Base-by-base conservation (phyloP, 1,140 invertebrate species). In the Plodia interpunctella region DNA sequence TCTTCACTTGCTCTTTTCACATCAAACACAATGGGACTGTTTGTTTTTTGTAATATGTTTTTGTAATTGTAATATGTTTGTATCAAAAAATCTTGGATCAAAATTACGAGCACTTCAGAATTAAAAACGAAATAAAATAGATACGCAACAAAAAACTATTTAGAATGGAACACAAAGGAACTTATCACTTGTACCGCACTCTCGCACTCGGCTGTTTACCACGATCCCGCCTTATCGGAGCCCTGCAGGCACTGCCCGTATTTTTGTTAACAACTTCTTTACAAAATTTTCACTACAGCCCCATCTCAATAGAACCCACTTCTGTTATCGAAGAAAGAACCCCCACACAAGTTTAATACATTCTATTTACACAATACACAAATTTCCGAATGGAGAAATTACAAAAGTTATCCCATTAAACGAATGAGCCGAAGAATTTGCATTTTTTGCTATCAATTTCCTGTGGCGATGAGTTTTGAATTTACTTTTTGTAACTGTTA, bases 261-360 rank as follows among this genome's bases (percentile, higher is more conserved):
- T 86, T 88, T 88, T 88, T 85, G 78, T 79, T 82, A 88, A 86
- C 83, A 83, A 86, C 85, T 86, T 86, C 83, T 88, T 86, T 83
- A 76, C 74, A 84, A 68, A 84, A 84, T 85, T 84, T 87, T 75
- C 78, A 84, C 66, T 68, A 63, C 63, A 68, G 62, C 61, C 77
- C 70, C 38, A n/a, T n/a, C 15, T 44, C 38, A 44, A 44, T 44
- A 66, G 68, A 82, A 79, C 82, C 83, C 76, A 72, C 76, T 68
- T 65, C 68, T 73, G 76, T 76, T 82, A 84, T 80, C 81, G 67
- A 60, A 69, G 77, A 63, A 54, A 53, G 30, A n/a, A 55, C 49
- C 25, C 57, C 13, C 25, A 20, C 30, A 10, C 38, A 17, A 44
- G 38, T 44, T 17, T 44, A 44, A 44, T 44, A 44, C 38, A 44